Evolutionary conservation across 2,797 vertebrate species (phyloP).

Genomic region (Sebastes taczanowskii): DNA sequence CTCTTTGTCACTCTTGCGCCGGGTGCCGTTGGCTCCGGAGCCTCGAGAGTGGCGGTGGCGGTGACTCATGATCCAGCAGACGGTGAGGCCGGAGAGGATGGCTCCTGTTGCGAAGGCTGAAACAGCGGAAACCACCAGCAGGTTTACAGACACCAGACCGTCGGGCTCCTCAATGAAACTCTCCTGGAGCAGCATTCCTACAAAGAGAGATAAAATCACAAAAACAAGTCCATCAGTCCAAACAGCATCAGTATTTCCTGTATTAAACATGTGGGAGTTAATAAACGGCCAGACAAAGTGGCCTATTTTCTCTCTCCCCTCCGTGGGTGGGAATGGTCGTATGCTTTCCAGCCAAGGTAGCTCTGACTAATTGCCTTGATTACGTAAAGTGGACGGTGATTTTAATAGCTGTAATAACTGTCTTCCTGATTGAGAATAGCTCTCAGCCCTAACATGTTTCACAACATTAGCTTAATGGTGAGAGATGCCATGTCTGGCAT

Average conservation of each 20-base stretch:
- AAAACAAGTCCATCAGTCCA: conserved; percentile 21
- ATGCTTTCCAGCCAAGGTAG: conserved; percentile 64
- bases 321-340: conserved; percentile 60
- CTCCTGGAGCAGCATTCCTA: conserved; percentile 85
- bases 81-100: conserved; percentile 91
- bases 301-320: conserved; percentile 58
- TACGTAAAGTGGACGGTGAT: conserved; percentile 82
- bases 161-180: conserved; percentile 92
- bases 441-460: conserved; percentile 67
- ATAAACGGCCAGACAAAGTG: conserved; percentile 44
- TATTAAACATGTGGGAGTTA: conserved; percentile 56
- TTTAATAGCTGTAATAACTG: conserved; percentile 82
- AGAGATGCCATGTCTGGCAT: conserved; percentile 42
- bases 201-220: conserved; percentile 33
- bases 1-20: conserved; percentile 91
- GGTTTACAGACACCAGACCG: conserved; percentile 92
- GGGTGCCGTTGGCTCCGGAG: conserved; percentile 70
- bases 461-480: conserved; percentile 72
- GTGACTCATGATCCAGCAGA: conserved; percentile 95
- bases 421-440: conserved; percentile 80
- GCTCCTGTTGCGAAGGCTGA: conserved; percentile 94
- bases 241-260: conserved; percentile 53
- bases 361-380: conserved; percentile 80
- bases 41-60: conserved; percentile 85
- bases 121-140: conserved; percentile 93